phyloP scores from a whole-genome alignment of 2,888 invertebrate species.

The Seira sanloemensis region DNA sequence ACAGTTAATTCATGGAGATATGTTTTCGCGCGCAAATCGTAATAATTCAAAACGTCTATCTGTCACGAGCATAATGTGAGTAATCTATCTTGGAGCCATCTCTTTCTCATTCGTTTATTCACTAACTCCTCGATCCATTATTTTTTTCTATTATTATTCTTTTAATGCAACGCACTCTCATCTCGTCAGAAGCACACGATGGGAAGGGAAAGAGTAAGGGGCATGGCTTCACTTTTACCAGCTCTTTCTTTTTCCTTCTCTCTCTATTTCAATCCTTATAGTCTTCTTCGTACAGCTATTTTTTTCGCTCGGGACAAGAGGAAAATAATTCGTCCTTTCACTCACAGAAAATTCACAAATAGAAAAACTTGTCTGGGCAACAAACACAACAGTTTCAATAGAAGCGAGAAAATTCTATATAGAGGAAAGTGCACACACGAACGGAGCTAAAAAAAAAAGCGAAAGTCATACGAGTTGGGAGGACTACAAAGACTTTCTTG shows the following conservation, averaged over 20 bases:
- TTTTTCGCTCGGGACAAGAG: conserved; percentile 53
- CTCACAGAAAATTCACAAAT: conserved; percentile 49
- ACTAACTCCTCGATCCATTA: conserved; percentile 62
- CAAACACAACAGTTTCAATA: conserved; percentile 43
- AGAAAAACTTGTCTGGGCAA: conserved; percentile 27
- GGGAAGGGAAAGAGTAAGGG: conserved; percentile 1
- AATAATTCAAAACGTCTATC: conserved; percentile 73
- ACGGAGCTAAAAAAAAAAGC: conserved; percentile 19
- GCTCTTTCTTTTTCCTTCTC: too few relatives aligned
- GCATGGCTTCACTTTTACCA: too few relatives aligned
- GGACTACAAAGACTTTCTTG: too few relatives aligned
- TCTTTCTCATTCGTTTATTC: conserved; percentile 68
- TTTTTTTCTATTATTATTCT: conserved; percentile 54
- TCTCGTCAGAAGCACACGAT: conserved; percentile 47
- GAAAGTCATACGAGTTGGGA: conserved; percentile 5
- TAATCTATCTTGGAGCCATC: conserved; percentile 73
- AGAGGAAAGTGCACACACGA: conserved; percentile 30
- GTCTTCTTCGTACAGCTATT: conserved; percentile 28
- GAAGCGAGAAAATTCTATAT: too few relatives aligned
- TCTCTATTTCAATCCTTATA: conserved; percentile 7
- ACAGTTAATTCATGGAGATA: conserved; percentile 46
- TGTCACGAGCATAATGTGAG: conserved; percentile 73
- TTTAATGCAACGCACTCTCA: conserved; percentile 54
- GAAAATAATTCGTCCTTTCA: conserved; percentile 54
- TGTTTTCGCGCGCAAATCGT: conserved; percentile 61